These are phyloP conservation scores for Drosophila dunni DNA, from an alignment of 1,140 invertebrate species.

Conservation along the genomic window DNA sequence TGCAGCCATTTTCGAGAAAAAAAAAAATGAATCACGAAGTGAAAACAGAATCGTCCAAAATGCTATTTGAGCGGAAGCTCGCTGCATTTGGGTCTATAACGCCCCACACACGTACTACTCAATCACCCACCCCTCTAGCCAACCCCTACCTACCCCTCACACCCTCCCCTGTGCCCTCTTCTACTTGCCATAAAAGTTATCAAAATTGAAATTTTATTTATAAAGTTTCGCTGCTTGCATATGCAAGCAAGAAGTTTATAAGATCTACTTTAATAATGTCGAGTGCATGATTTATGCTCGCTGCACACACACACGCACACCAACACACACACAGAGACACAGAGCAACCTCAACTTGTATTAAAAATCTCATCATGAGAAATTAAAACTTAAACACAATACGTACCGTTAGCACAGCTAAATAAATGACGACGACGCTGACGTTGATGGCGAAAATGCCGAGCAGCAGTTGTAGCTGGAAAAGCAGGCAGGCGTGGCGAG, in stretches of 20 bases:
- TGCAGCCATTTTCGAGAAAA: slow-evolving; percentile 53
- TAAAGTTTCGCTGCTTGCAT: slow-evolving; percentile 55
- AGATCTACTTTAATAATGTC: slow-evolving; percentile 81
- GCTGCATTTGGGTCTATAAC: slow-evolving; percentile 34
- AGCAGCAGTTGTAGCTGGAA: background rate
- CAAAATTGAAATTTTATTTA: slow-evolving; percentile 76
- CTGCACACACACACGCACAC: background rate
- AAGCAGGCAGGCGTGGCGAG: too few relatives aligned
- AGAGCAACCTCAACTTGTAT: slow-evolving; percentile 15
- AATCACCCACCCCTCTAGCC: background rate
- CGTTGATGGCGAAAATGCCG: slow-evolving; percentile 22
- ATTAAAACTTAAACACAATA: slow-evolving; percentile 77
- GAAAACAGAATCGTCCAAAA: slow-evolving; percentile 21
- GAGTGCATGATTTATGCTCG: slow-evolving; percentile 73
- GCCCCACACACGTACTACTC: background rate
- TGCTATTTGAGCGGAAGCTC: slow-evolving; percentile 38
- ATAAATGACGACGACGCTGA: slow-evolving; percentile 38
- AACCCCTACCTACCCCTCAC: background rate
- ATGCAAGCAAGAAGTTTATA: slow-evolving; percentile 73
- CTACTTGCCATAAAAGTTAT: slow-evolving; percentile 66
- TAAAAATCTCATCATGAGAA: slow-evolving; percentile 71
- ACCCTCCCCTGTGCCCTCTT: slow-evolving; percentile 13
- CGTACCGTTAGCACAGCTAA: slow-evolving; percentile 21
- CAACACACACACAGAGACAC: background rate
- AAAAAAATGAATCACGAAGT: background rate